Base-by-base conservation (phyloP, 2,113 vertebrate genomes). In the Microtus oregoni region DNA sequence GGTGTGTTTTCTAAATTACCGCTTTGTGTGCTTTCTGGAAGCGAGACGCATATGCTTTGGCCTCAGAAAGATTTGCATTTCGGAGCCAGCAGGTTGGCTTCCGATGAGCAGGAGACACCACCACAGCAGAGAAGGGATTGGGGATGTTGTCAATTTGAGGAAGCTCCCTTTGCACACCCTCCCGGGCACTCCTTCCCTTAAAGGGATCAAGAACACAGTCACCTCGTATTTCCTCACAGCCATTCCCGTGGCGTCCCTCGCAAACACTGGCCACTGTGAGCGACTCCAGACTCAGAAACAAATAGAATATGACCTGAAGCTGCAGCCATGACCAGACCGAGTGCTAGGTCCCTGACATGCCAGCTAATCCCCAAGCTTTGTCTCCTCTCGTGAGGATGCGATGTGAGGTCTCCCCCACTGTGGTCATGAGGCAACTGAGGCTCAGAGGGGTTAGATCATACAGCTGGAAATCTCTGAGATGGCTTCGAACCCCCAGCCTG, bases 81-180 rank as follows among this genome's bases (percentile, higher is more conserved):
- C 20, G 0, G 82, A 70, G 65, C 30, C 81, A 41, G 76, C 28
- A 15, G 26, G 44, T 32, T 58, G 47, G 73, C 61, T 44, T 3
- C 9, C 0, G 5, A 10, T 0, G 22, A 81, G 52, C 3, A 17
- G 24, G 78, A 89, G 73, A 63, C 8, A n/a, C 2, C 0, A 1
- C 17, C 68, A 9, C 52, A 14, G 24, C 47, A 5, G 30, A 24
- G 73, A 50, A 52, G 72, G 22, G n/a, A 35, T 5, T 7, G 0
- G 20, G 68, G 32, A 11, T 5, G 47, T 72, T 8, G 63, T 87
- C 26, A 41, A 88, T 41, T 3, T 19, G 41, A 68, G 89, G n/a
- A 47, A 63, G 14, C 3, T 35, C 19, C 20, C 44, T 8, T 86
- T 2, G 8, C 41, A 41, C 2, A 0, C 3, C 77, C 35, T 61